Evolutionary conservation across 2,797 vertebrate genomes (phyloP), one percentile per base, ranked within the genome.

Genomic region (Octomys mimax): DNA sequence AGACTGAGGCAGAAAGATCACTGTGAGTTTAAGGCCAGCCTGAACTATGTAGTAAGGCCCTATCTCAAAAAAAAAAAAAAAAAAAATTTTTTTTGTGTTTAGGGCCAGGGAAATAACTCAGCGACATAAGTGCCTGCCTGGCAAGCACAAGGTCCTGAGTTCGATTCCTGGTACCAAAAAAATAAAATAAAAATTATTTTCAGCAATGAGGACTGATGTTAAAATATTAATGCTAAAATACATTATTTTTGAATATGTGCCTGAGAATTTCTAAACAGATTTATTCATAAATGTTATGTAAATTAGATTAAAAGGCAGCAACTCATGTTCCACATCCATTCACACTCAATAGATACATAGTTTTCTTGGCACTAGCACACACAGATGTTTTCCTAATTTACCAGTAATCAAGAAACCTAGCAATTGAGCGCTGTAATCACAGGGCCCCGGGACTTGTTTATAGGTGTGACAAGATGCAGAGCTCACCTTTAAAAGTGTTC

Each of bases 191-290:
- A 12, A 92, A 93, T 91, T 90, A 73, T n/a, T 33, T 87, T 92
- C 86, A 71, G 61, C 70, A 92, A 1, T 82, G 87, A 62, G 59
- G 73, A 91, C 77, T 80, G 59, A n/a, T 66, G 42, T 92, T 95
- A 94, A 95, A 96, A 95, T 86, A 97, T 82, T 91, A 93, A 95
- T 92, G n/a, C 88, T 95, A 83, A 86, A 90, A 79, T 68, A 95
- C 88, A 85, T 95, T 42, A 28, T 79, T 89, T 96, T 85, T 87
- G 36, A 89, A 28, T 36, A 19, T 36, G 24, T 90, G 61, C 42
- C 87, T 66, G 14, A 77, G 91, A 87, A 36, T 77, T 68, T 94
- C 77, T 96, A 70, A 90, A 70, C 83, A 70, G 86, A 86, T 83
- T 78, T 85, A 31, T 71, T 94, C 28, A 26, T 82, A 71, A 77